Conservation (phyloP, 2,113 vertebrate species). For the Lycaon pictus region DNA sequence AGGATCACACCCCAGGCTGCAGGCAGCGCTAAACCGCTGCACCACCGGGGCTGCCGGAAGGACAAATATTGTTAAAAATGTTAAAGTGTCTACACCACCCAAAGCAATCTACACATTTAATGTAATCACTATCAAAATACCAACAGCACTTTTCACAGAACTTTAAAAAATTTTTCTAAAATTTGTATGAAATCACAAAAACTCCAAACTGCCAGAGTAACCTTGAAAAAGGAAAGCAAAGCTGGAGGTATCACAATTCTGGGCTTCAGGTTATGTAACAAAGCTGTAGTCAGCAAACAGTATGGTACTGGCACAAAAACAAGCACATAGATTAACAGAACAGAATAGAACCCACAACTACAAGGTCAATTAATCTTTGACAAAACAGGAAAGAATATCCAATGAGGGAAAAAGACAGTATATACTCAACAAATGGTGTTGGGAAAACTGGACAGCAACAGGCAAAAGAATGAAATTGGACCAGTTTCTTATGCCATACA, state of each 20-base stretch:
- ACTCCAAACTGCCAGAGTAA: not conserved
- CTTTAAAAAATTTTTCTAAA: not conserved
- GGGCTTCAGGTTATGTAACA: not conserved
- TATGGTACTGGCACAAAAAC: not conserved
- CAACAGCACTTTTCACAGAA: not conserved
- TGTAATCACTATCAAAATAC: not conserved
- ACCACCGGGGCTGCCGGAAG: not conserved
- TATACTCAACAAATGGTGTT: not conserved
- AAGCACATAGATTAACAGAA: not conserved
- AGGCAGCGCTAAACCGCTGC: no score
- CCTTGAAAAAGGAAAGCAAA: not conserved
- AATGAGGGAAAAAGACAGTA: not conserved
- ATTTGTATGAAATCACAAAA: not conserved
- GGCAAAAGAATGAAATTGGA: not conserved
- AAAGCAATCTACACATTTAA: not conserved
- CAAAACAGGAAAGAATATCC: not conserved
- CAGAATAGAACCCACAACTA: not conserved
- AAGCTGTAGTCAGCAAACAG: not conserved
- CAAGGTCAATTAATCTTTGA: not conserved
- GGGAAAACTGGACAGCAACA: not conserved
- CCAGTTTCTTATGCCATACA: not conserved
- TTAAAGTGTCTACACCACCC: not conserved
- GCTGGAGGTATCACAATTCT: not conserved
- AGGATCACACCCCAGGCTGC: no score
- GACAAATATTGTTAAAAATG: not conserved